Percentiles rank a stretch among this genome's conserved stretches.
Evolutionary conservation across 2,888 invertebrate genomes (phyloP).

Genomic region (Podotricha telesiphe): DNA sequence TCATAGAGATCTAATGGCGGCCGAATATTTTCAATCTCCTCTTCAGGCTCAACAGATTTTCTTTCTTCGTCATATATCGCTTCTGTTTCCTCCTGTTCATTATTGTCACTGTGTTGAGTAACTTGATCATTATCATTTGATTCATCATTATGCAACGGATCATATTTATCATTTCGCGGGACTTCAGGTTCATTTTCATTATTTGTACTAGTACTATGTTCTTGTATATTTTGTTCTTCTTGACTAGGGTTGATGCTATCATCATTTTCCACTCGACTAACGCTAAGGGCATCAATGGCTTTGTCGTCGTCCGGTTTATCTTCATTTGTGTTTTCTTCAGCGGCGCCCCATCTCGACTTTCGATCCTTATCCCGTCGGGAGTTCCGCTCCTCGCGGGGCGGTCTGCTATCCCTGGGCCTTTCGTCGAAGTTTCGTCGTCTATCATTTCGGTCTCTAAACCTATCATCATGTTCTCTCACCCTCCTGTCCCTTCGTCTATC

Average conservation of each 20-base stretch:
- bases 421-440: conserved; percentile 60
- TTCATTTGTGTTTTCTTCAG: conserved; percentile 54
- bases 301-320: conserved; percentile 17
- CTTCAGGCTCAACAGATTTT: conserved; percentile 24
- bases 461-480: conserved; percentile 60
- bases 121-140: conserved; percentile 16
- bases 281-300: conserved; percentile 40
- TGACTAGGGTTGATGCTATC: conserved; percentile 35
- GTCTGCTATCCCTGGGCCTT: conserved; percentile 40
- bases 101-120: conserved; percentile 21
- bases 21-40: conserved; percentile 30
- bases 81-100: conserved; percentile 16
- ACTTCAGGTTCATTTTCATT: conserved; percentile 27
- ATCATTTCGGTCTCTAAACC: conserved; percentile 55
- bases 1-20: conserved; percentile 58
- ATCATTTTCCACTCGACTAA: conserved; percentile 30
- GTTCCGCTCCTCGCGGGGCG: conserved; percentile 50
- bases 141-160: conserved; percentile 29
- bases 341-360: conserved; percentile 76
- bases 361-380: conserved; percentile 67
- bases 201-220: conserved; percentile 31
- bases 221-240: conserved; percentile 34
- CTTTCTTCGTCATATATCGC: conserved; percentile 30
- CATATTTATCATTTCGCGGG: conserved; percentile 16
- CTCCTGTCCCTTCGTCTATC: conserved; percentile 62